phyloP scores from a whole-genome alignment of 2,797 vertebrate species.

The Lycodopsis pacificus region DNA sequence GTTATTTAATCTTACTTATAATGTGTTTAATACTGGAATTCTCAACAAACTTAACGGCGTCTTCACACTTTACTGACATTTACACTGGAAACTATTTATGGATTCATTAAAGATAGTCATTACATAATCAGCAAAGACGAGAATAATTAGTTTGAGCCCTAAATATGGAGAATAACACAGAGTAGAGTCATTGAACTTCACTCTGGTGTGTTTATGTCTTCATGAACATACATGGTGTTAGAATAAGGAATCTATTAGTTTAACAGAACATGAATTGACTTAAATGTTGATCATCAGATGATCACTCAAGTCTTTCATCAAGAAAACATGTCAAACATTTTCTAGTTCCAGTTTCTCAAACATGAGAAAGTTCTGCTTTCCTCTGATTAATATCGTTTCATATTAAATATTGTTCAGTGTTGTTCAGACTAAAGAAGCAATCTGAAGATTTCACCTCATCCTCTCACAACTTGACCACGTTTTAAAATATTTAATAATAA shows the following conservation, averaged over 20 bases:
- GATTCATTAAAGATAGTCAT: neutral
- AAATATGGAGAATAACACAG: neutral
- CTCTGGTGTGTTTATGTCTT: too few relatives aligned
- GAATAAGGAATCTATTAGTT: too few relatives aligned
- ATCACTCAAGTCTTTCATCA: slow-evolving; percentile 10
- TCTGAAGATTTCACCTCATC: neutral
- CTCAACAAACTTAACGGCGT: too few relatives aligned
- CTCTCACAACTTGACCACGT: neutral
- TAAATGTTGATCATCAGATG: too few relatives aligned
- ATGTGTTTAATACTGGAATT: too few relatives aligned
- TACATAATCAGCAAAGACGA: neutral
- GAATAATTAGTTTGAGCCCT: neutral
- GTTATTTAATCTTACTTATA: too few relatives aligned
- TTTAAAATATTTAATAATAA: too few relatives aligned
- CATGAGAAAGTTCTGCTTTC: too few relatives aligned
- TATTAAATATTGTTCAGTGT: neutral
- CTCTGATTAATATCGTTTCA: neutral
- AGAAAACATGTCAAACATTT: slow-evolving; percentile 11
- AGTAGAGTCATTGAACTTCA: neutral
- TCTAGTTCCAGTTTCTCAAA: too few relatives aligned
- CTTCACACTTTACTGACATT: neutral
- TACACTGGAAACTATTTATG: neutral
- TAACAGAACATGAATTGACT: too few relatives aligned
- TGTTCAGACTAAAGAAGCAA: neutral
- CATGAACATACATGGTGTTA: too few relatives aligned